Conservation (phyloP, 2,888 invertebrate genomes). For the Drosophila longiperda region DNA sequence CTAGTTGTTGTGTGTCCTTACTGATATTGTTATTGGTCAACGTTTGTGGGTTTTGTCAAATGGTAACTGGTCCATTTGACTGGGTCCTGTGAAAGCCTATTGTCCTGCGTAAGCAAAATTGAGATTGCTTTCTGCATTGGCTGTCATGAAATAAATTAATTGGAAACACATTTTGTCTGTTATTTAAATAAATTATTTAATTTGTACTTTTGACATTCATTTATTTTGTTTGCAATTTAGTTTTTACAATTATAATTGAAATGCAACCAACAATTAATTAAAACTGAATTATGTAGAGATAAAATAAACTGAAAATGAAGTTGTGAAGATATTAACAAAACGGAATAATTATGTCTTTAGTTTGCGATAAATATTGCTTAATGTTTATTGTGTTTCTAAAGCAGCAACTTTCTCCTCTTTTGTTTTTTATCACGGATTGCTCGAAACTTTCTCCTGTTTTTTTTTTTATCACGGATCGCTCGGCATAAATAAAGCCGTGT, state of each 20-base stretch:
- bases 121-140: conserved; percentile 43
- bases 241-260: background rate
- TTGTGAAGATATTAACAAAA: background rate
- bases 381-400: background rate
- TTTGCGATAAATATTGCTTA: background rate
- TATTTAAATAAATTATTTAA: conserved; percentile 56
- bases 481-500: background rate
- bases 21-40: conserved; percentile 77
- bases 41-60: conserved; percentile 40
- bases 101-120: conserved; percentile 52
- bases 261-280: background rate
- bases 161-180: conserved; percentile 61
- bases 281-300: background rate
- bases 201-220: background rate
- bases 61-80: conserved; percentile 20
- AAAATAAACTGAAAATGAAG: background rate
- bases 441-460: background rate
- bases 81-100: conserved; percentile 31
- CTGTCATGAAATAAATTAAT: conserved; percentile 74
- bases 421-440: background rate
- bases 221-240: background rate
- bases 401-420: background rate
- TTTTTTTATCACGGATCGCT: background rate
- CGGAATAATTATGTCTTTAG: background rate
- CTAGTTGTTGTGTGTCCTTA: conserved; percentile 68